phyloP scores from a whole-genome alignment of 2,888 invertebrate genomes.

The Tricholauxania praeusta region DNA sequence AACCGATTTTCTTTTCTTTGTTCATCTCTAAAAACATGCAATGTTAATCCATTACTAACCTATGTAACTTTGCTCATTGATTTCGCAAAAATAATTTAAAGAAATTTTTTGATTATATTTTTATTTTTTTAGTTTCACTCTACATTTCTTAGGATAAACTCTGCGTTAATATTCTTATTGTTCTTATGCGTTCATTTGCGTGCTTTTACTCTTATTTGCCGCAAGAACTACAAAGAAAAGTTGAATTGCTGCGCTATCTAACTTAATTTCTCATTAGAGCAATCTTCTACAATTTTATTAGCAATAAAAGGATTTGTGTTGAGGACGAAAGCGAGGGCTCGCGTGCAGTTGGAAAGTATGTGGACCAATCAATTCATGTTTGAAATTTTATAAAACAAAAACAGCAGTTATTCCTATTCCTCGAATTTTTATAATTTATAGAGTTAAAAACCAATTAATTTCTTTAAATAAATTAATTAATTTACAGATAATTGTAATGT shows the following conservation, averaged over 20 bases:
- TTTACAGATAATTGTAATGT: conserved; percentile 16
- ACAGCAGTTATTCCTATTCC: conserved; percentile 16
- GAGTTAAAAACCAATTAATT: conserved; percentile 19
- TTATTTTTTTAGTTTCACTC: conserved; percentile 34
- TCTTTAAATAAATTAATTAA: conserved; percentile 23
- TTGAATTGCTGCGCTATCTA: conserved; percentile 17
- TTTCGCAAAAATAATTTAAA: conserved; percentile 25
- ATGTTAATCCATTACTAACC: neutral
- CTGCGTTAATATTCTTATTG: conserved; percentile 13
- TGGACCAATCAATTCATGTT: conserved; percentile 37
- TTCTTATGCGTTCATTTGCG: conserved; percentile 15
- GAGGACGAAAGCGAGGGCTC: conserved; percentile 47
- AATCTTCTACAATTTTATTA: conserved; percentile 11
- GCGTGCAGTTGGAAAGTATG: conserved; percentile 53
- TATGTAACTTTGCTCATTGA: conserved; percentile 15
- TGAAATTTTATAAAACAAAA: conserved; percentile 34
- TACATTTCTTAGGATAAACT: conserved; percentile 32
- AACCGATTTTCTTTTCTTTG: too few relatives aligned
- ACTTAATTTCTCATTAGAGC: conserved; percentile 9
- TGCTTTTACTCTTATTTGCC: conserved; percentile 8
- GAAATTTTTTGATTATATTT: conserved; percentile 25
- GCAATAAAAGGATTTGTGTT: conserved; percentile 18
- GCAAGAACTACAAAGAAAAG: conserved; percentile 16
- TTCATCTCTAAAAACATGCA: too few relatives aligned
- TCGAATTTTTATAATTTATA: conserved; percentile 10